phyloP scores from a whole-genome alignment of 2,113 vertebrate genomes.

The Platysternon megacephalum region DNA sequence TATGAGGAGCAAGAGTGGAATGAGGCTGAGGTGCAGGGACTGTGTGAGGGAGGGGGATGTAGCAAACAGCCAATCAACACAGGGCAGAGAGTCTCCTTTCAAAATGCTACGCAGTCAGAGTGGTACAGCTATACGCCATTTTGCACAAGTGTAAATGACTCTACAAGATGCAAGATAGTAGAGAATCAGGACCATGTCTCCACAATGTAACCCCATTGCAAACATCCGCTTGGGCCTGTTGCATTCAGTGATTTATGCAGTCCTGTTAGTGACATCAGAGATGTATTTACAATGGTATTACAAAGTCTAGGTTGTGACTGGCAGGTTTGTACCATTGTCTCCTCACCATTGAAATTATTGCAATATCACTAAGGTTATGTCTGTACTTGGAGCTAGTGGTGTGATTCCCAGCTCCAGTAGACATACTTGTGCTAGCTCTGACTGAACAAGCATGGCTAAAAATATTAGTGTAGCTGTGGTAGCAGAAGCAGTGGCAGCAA shows the following conservation, averaged over 20 bases:
- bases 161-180: not conserved
- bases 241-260: constrained; percentile 33
- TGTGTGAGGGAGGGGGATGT: not conserved
- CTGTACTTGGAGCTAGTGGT: not conserved
- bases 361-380: not conserved
- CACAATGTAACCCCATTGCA: not conserved
- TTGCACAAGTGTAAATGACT: not conserved
- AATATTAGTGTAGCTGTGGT: not conserved
- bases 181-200: not conserved
- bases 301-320: constrained; percentile 47
- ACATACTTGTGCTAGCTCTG: not conserved
- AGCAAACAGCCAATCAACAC: not conserved
- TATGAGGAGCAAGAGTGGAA: not conserved
- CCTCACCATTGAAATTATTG: constrained; percentile 40
- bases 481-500: not conserved
- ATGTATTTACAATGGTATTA: constrained; percentile 47
- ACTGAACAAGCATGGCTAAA: not conserved
- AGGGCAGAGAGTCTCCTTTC: not conserved
- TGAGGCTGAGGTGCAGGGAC: not conserved
- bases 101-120: not conserved
- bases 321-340: constrained; percentile 59
- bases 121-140: not conserved
- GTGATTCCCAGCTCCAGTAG: not conserved
- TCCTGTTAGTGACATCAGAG: constrained; percentile 30
- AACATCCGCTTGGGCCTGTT: constrained; percentile 19